A percentile compares a stretch with the other conserved stretches of the same genome.
These are phyloP conservation scores for Andinoacara biseriatus DNA, from an alignment of 2,113 vertebrate species.

Conservation along the genomic window DNA sequence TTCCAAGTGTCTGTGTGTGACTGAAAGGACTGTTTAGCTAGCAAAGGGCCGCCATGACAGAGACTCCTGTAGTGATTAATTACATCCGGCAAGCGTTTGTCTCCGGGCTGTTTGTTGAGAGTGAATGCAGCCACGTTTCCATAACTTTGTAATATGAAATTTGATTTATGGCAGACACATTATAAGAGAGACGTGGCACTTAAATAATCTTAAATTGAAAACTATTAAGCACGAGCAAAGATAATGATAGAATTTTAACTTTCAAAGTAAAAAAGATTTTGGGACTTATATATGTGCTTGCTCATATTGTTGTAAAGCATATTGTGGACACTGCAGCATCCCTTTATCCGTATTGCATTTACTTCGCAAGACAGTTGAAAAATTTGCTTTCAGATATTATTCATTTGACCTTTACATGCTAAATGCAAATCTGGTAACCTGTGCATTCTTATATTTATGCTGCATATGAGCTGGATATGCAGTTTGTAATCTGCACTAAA, in stretches of 20 bases:
- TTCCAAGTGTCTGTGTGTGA: background rate
- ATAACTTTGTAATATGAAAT: background rate
- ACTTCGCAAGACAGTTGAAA: too few species aligned
- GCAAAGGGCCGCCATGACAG: background rate
- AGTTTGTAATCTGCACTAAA: too few species aligned
- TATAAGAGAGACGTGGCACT: background rate
- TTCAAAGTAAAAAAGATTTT: background rate
- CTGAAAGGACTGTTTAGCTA: too few species aligned
- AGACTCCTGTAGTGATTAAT: slow-evolving; percentile 1
- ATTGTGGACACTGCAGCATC: background rate
- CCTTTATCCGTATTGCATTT: too few species aligned
- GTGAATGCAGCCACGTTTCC: background rate
- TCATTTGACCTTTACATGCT: too few species aligned
- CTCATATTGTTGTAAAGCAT: background rate
- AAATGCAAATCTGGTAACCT: too few species aligned
- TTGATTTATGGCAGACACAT: background rate
- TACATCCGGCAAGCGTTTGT: background rate
- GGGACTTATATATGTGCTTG: background rate
- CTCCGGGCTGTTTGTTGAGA: background rate
- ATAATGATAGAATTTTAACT: background rate
- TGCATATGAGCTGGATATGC: too few species aligned
- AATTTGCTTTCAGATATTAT: too few species aligned
- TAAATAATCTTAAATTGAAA: background rate
- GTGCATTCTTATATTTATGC: too few species aligned
- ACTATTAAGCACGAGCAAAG: background rate